Base-by-base conservation (phyloP, 2,113 vertebrate species). In the Nyctereutes procyonoides region DNA sequence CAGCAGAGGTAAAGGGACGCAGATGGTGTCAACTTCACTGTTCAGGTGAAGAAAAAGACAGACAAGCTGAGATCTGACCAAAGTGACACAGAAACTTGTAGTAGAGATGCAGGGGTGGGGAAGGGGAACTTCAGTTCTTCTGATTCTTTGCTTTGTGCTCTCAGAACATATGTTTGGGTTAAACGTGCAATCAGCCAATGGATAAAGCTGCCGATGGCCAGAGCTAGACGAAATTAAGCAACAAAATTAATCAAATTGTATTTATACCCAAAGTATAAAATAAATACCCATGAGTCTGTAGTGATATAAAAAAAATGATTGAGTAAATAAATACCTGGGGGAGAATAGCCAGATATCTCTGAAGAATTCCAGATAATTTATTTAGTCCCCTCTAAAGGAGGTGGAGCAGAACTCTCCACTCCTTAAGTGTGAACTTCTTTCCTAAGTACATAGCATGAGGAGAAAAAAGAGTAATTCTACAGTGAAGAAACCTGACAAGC, bases 31-130 rank as follows among this genome's bases (percentile, higher is more conserved):
- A 32, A 56, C 5, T 16, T 60, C 43, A 84, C 5, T 51, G 19
- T 16, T 58, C n/a, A 97, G n/a, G 53, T 51, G 79, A 88, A 56
- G 88, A 62, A 38, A 81, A 86, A 58, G 62, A 95, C 14, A 86
- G 51, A 62, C 3, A n/a, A 28, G 55, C 1, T 83, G 67, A 77
- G 43, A 65, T 35, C 24, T 88, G 67, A 92, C 60, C 82, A 79
- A 35, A 84, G 71, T 10, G 24, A 79, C 92, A 86, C 19, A 51
- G 81, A 63, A 81, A 63, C 24, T 28, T 71, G 30, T 22, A 28
- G 38, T 77, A 56, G 76, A 48, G 55, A 62, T 76, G 12, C 7
- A 35, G 28, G 5, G 26, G 51, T 2, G 5, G 10, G 56, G 8
- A 12, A 51, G 38, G 9, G 14, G 20, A 58, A 35, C 5, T 11